Percentiles rank a stretch among this genome's conserved stretches.
These are phyloP conservation scores for Dunckerocampus dactyliophorus DNA, from an alignment of 2,113 vertebrate genomes.

Conservation along the genomic window DNA sequence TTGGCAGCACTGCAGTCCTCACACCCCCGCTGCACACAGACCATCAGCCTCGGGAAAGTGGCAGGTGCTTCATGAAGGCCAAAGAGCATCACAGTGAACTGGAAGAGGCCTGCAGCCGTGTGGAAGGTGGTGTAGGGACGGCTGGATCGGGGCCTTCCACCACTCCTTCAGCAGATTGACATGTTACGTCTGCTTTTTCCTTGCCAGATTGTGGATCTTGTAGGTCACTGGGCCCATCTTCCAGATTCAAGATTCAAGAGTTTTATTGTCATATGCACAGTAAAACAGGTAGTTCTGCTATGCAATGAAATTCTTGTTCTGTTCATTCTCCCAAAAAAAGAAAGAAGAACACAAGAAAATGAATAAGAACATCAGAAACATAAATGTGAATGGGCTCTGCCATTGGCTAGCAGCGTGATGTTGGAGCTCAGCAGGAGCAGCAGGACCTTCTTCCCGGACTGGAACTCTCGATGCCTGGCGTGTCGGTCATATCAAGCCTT, in stretches of 20 bases:
- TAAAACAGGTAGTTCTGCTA: too few species aligned
- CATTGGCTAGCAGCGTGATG: slow-evolving; percentile 2
- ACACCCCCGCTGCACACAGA: background rate
- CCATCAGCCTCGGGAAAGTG: background rate
- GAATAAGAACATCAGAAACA: too few species aligned
- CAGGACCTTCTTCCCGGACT: slow-evolving; percentile 24
- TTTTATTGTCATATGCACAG: too few species aligned
- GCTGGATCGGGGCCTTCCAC: background rate
- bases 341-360: too few species aligned
- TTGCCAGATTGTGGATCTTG: background rate
- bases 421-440: background rate
- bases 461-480: background rate
- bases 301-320: too few species aligned
- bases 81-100: slow-evolving; percentile 3
- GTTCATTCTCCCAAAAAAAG: too few species aligned
- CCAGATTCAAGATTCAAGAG: too few species aligned
- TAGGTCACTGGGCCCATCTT: background rate
- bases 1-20: background rate
- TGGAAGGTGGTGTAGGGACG: background rate
- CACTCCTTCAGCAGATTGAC: slow-evolving; percentile 12
- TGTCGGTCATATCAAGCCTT: slow-evolving; percentile 24
- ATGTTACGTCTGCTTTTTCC: slow-evolving; percentile 3
- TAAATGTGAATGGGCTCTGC: background rate
- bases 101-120: background rate
- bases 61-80: background rate